These are phyloP conservation scores for Cryptosula pallasiana DNA, from an alignment of 2,888 invertebrate genomes.

Conservation along the genomic window DNA sequence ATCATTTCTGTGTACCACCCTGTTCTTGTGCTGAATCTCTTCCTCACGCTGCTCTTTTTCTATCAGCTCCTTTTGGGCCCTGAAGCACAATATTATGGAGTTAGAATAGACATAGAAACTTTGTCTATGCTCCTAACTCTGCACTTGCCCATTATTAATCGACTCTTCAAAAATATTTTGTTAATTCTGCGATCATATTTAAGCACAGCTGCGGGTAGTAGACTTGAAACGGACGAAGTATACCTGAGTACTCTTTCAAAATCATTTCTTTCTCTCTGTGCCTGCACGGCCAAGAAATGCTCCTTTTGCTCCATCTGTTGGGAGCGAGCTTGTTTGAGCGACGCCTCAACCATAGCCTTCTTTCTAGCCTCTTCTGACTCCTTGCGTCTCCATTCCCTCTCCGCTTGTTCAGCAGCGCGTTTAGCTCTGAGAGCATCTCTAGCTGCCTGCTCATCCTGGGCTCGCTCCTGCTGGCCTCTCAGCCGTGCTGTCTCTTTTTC, in stretches of 20 bases:
- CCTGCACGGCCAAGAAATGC: slow-evolving; percentile 52
- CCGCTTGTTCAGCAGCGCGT: slow-evolving; percentile 51
- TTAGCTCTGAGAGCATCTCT: slow-evolving; percentile 51
- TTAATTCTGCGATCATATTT: no score
- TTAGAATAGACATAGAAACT: no score
- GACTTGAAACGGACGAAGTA: no score
- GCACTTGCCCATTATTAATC: no score
- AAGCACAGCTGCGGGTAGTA: no score
- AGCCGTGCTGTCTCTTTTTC: slow-evolving; percentile 51
- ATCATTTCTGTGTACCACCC: slow-evolving; percentile 41
- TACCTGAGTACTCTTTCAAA: slow-evolving; percentile 52
- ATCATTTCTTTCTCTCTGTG: slow-evolving; percentile 50
- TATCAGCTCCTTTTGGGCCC: slow-evolving; percentile 53
- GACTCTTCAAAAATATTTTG: no score
- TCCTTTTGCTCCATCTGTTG: slow-evolving; percentile 52
- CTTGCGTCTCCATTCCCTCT: slow-evolving; percentile 53
- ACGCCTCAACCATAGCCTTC: slow-evolving; percentile 47
- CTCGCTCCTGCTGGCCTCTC: slow-evolving; percentile 50
- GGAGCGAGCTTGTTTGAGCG: slow-evolving; percentile 46
- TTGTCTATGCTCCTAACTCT: no score
- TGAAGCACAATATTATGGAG: no score
- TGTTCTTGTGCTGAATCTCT: slow-evolving; percentile 34
- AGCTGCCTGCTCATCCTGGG: slow-evolving; percentile 51
- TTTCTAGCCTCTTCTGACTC: slow-evolving; percentile 46
- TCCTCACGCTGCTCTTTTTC: slow-evolving; percentile 49